phyloP scores from a whole-genome alignment of 2,888 invertebrate species.

The Lithophane socia region DNA sequence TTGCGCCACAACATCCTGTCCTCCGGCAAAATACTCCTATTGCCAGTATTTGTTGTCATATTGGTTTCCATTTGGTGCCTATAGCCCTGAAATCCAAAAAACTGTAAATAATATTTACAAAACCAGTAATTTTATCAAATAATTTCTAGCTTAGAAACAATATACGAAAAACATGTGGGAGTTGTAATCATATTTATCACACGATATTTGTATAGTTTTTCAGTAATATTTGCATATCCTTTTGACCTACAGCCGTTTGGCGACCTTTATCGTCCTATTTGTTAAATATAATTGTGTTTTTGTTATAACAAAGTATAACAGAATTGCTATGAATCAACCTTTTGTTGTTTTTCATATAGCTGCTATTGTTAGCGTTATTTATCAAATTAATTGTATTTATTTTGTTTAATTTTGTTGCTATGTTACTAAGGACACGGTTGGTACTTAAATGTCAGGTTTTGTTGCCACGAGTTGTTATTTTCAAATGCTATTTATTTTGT shows the following conservation, averaged over 20 bases:
- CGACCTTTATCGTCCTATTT: constrained; percentile 53
- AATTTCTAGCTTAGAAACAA: not conserved
- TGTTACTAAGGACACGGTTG: constrained; percentile 10
- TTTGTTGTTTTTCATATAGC: constrained; percentile 38
- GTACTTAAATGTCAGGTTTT: not conserved
- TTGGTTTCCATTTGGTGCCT: too few species aligned
- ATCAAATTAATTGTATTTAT: constrained; percentile 24
- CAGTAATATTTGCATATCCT: constrained; percentile 51
- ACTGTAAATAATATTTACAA: not conserved
- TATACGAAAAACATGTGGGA: constrained; percentile 31
- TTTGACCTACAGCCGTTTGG: constrained; percentile 44
- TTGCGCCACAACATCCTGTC: too few species aligned
- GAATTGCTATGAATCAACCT: constrained; percentile 51
- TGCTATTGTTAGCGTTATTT: constrained; percentile 42
- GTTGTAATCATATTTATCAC: constrained; percentile 15
- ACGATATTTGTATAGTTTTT: constrained; percentile 37
- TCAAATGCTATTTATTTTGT: not conserved
- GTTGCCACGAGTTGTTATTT: not conserved
- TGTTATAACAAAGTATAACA: constrained; percentile 52
- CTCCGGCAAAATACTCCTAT: too few species aligned
- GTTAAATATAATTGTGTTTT: constrained; percentile 43
- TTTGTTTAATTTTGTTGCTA: constrained; percentile 30
- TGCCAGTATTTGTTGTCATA: too few species aligned
- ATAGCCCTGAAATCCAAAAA: not conserved
- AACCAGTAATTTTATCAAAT: not conserved